Conservation (phyloP, 1,140 invertebrate genomes). For the Nylanderia fulva region DNA sequence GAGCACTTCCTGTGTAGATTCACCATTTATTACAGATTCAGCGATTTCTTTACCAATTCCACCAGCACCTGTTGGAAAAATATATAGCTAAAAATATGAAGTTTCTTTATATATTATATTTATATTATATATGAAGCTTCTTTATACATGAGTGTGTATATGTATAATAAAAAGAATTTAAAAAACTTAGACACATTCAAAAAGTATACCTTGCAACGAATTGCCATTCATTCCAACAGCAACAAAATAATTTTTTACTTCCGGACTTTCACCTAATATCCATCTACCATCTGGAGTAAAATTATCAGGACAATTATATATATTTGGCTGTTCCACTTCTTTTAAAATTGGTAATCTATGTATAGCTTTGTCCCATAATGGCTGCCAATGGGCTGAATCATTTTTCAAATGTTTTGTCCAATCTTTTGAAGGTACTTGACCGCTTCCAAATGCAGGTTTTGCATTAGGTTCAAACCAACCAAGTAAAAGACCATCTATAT, state of each 20-base stretch:
- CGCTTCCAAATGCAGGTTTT: constrained; percentile 89
- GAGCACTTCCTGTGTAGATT: constrained; percentile 89
- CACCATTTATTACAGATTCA: constrained; percentile 91
- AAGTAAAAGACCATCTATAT: constrained; percentile 87
- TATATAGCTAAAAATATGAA: constrained; percentile 10
- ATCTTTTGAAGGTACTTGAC: constrained; percentile 86
- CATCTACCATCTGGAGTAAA: constrained; percentile 91
- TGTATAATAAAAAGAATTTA: not conserved
- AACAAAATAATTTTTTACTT: constrained; percentile 93
- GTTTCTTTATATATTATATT: constrained; percentile 1
- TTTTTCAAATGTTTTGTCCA: constrained; percentile 86
- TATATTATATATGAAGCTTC: no score
- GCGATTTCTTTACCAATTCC: constrained; percentile 92
- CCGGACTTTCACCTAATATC: constrained; percentile 91
- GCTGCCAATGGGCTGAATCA: constrained; percentile 90
- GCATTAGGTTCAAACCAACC: constrained; percentile 90
- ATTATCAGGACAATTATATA: constrained; percentile 91
- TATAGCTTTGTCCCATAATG: constrained; percentile 88
- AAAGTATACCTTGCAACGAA: constrained; percentile 85
- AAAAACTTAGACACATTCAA: not conserved
- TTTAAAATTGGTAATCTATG: constrained; percentile 89
- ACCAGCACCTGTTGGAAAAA: constrained; percentile 86
- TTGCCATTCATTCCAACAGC: constrained; percentile 91
- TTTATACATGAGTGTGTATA: no score
- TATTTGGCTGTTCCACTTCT: constrained; percentile 86